phyloP scores from a whole-genome alignment of 2,797 vertebrate species.

The Alectoris magna region DNA sequence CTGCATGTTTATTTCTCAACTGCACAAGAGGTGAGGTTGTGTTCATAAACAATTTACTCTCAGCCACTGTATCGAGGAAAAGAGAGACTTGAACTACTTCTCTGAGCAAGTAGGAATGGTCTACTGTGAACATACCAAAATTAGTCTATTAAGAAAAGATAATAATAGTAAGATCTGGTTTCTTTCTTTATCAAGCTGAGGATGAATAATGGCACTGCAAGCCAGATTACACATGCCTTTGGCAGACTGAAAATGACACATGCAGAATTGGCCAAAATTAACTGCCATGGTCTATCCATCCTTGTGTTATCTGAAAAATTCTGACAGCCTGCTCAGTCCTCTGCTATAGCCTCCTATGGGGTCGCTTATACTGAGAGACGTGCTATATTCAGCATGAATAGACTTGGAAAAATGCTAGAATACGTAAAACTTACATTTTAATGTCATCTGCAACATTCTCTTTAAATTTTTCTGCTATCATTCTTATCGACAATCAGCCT shows the following conservation, averaged over 20 bases:
- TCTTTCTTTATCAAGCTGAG: slow-evolving; percentile 55
- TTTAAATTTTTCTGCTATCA: slow-evolving; percentile 68
- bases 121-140: neutral
- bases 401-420: slow-evolving; percentile 62
- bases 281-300: slow-evolving; percentile 51
- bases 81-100: neutral
- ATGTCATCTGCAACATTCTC: slow-evolving; percentile 72
- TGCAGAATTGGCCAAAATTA: slow-evolving; percentile 72
- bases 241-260: slow-evolving; percentile 56
- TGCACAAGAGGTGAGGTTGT: neutral
- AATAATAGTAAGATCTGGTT: slow-evolving; percentile 35
- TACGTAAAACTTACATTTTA: slow-evolving; percentile 77
- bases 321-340: slow-evolving; percentile 65
- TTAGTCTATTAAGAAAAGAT: slow-evolving; percentile 16
- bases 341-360: slow-evolving; percentile 70
- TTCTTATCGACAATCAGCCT: slow-evolving; percentile 72
- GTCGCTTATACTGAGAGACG: slow-evolving; percentile 44
- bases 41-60: neutral
- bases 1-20: neutral
- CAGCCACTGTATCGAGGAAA: neutral
- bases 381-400: slow-evolving; percentile 59
- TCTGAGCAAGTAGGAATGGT: neutral
- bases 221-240: slow-evolving; percentile 35
- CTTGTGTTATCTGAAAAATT: slow-evolving; percentile 63
- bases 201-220: slow-evolving; percentile 40